Evolutionary conservation across 1,140 invertebrate genomes (phyloP).

Genomic region (Drosophila suzukii): DNA sequence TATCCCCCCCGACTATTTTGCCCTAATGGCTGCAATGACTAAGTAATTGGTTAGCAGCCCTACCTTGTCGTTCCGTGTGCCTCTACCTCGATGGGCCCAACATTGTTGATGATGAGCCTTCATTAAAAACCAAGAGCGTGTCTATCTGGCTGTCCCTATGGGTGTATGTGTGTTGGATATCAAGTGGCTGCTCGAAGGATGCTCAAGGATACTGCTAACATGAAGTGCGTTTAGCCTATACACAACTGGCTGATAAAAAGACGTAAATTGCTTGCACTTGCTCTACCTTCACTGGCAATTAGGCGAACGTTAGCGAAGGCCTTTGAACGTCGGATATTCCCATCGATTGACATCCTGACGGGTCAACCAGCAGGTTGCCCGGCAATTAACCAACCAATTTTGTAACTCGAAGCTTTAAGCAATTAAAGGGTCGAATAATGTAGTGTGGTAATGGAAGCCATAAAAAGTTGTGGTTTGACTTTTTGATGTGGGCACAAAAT

Average conservation of each 20-base stretch:
- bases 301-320: slow-evolving; percentile 26
- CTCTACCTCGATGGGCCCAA: slow-evolving; percentile 15
- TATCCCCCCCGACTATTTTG: slow-evolving; percentile 11
- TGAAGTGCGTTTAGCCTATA: slow-evolving; percentile 38
- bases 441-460: slow-evolving; percentile 1
- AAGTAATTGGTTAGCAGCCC: slow-evolving; percentile 46
- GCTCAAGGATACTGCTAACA: slow-evolving; percentile 41
- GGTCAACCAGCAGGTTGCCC: slow-evolving; percentile 19
- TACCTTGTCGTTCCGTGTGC: slow-evolving; percentile 9
- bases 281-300: slow-evolving; percentile 11
- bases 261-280: slow-evolving; percentile 43
- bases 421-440: slow-evolving; percentile 13
- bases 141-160: background rate
- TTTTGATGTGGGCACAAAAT: background rate
- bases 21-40: slow-evolving; percentile 33
- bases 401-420: slow-evolving; percentile 27
- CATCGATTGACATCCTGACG: slow-evolving; percentile 38
- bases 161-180: slow-evolving; percentile 30
- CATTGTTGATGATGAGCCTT: slow-evolving; percentile 71
- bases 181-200: slow-evolving; percentile 64
- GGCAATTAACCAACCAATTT: slow-evolving; percentile 31
- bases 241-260: slow-evolving; percentile 44
- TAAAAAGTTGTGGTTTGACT: slow-evolving; percentile 2
- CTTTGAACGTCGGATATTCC: slow-evolving; percentile 5
- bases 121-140: slow-evolving; percentile 65